Conservation (phyloP, 2,888 invertebrate genomes). For the Volucella inanis region DNA sequence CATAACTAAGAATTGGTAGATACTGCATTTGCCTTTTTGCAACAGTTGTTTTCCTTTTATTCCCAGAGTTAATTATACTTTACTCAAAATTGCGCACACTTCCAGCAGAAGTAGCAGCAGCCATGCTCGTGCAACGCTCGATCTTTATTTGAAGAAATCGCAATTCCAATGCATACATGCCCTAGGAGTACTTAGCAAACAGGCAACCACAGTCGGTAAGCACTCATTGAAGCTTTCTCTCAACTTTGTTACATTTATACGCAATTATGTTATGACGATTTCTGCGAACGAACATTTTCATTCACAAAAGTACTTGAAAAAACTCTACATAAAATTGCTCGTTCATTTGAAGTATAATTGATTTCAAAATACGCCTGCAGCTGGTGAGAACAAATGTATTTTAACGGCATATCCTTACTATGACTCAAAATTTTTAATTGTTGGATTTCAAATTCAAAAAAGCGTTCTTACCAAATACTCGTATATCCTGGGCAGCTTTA, state of each 20-base stretch:
- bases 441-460: conserved; percentile 31
- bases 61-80: conserved; percentile 68
- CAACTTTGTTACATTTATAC: conserved; percentile 24
- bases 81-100: conserved; percentile 54
- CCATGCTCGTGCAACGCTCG: not conserved
- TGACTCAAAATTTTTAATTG: conserved; percentile 10
- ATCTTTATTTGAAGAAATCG: conserved; percentile 14
- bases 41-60: conserved; percentile 61
- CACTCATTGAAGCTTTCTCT: conserved; percentile 17
- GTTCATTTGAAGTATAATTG: conserved; percentile 49
- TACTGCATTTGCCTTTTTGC: conserved; percentile 28
- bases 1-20: not conserved
- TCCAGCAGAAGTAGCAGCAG: conserved; percentile 6
- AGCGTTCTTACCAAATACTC: too few species aligned
- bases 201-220: conserved; percentile 36
- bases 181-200: conserved; percentile 47
- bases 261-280: conserved; percentile 33
- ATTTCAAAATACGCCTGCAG: conserved; percentile 23
- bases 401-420: not conserved
- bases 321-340: conserved; percentile 54
- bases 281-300: conserved; percentile 24
- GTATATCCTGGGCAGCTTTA: conserved; percentile 32
- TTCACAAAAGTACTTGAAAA: conserved; percentile 13
- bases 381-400: not conserved
- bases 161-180: conserved; percentile 33